Evolutionary conservation across 1,140 invertebrate genomes (phyloP), one percentile per base, ranked within the genome.

Genomic region (Drosophila asahinai): DNA sequence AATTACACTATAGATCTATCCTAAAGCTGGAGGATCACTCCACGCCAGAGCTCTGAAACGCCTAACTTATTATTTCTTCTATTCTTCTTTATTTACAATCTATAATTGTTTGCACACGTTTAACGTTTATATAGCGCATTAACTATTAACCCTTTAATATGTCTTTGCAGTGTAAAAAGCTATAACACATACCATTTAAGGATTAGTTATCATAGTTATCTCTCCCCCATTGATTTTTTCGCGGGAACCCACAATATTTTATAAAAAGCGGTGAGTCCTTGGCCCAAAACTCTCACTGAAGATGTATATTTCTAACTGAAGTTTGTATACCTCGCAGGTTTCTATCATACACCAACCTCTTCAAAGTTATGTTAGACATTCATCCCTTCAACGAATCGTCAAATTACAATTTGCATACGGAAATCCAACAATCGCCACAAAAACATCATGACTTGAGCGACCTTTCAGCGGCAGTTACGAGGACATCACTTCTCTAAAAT

Each of bases 141-240:
- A 51, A 68, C 12, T 45, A 4, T 36, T 47, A 30, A 25, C 1
- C 15, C 9, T 38, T 80, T 27, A 59, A 64, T 38, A 36, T 77
- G n/a, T 79, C 59, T 68, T 87, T 87, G 48, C 84, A 87, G 84
- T 87, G 84, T 87, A 87, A 87, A 87, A 87, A 87, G 81, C 86
- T 90, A 81, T 79, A 60, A 89, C 67, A 81, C 80, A 61, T 87
- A 87, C 74, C 66, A 89, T 63, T 89, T 87, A 87, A 87, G 84
- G 84, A 77, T 81, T 81, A 87, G 84, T 90, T 87, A 77, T 89
- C 77, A 81, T 87, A 87, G 86, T 90, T 87, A 89, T 81, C 52
- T 79, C 62, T 74, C 64, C 30, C 59, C 65, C 54, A 80, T 83
- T 87, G 72, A 81, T 84, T 87, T 87, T 89, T 62, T 78, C 61